Conservation (phyloP, 2,797 vertebrate species). For the Eurystomus glaucurus region DNA sequence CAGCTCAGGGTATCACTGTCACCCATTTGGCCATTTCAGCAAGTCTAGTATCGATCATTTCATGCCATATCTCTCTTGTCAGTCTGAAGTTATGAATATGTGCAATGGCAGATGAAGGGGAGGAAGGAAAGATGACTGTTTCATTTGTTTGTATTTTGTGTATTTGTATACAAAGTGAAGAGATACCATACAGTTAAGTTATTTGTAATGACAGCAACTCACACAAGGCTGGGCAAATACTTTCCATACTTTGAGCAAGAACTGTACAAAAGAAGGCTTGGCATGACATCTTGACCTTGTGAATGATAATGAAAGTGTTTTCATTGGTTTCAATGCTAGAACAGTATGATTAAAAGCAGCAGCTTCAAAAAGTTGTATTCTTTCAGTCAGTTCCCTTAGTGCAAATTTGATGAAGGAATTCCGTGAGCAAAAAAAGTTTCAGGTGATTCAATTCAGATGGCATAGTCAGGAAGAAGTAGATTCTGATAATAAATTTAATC, state of each 20-base stretch:
- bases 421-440: not conserved
- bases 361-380: not conserved
- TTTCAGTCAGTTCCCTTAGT: not conserved
- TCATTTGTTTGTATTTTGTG: not conserved
- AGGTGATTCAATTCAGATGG: not conserved
- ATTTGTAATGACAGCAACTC: not conserved
- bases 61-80: rapidly evolving
- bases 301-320: not conserved
- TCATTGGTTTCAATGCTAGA: not conserved
- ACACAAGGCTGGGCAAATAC: not conserved
- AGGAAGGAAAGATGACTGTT: not conserved
- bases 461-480: not conserved
- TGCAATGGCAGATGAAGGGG: not conserved
- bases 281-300: not conserved
- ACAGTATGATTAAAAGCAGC: not conserved
- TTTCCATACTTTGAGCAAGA: not conserved
- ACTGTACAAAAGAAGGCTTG: not conserved
- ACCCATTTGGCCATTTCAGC: not conserved
- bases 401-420: not conserved
- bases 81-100: not conserved
- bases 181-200: not conserved
- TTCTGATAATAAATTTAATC: not conserved
- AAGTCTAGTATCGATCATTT: not conserved
- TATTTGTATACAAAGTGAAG: not conserved
- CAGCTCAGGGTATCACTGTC: not conserved